Conservation (phyloP, 2,888 invertebrate species). For the Harpagoxenus sublaevis region DNA sequence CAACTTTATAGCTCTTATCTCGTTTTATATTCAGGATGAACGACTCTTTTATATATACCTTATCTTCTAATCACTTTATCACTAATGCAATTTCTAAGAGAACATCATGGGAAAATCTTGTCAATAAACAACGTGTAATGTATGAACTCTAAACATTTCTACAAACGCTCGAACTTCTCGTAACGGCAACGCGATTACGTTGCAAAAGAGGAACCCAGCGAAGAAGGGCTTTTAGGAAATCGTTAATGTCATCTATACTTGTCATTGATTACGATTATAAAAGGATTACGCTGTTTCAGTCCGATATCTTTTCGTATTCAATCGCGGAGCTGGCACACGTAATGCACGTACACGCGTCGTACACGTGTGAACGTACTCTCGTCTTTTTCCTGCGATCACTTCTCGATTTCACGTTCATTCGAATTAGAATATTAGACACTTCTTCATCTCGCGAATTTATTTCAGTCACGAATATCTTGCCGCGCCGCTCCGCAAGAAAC, state of each 20-base stretch:
- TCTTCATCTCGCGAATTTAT: background rate
- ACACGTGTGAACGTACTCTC: background rate
- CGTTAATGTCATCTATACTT: background rate
- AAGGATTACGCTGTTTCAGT: background rate
- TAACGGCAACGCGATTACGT: background rate
- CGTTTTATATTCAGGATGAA: slow-evolving; percentile 8
- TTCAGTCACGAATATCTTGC: slow-evolving; percentile 6
- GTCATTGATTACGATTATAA: slow-evolving; percentile 15
- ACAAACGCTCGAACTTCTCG: background rate
- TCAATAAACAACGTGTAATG: background rate
- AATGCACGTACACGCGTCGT: background rate
- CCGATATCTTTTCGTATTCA: background rate
- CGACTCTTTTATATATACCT: slow-evolving; percentile 12
- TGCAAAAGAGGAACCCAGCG: background rate
- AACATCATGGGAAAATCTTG: background rate
- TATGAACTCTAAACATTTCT: background rate
- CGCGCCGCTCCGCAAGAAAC: slow-evolving; percentile 12
- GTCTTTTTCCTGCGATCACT: background rate
- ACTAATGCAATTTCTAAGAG: slow-evolving; percentile 3
- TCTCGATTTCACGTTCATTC: background rate
- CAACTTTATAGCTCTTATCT: slow-evolving; percentile 23
- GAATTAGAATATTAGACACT: too few relatives aligned
- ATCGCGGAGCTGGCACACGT: background rate
- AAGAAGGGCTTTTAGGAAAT: background rate
- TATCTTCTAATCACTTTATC: slow-evolving; percentile 19